phyloP scores from a whole-genome alignment of 1,140 invertebrate species.

The Drosophila aff. region DNA sequence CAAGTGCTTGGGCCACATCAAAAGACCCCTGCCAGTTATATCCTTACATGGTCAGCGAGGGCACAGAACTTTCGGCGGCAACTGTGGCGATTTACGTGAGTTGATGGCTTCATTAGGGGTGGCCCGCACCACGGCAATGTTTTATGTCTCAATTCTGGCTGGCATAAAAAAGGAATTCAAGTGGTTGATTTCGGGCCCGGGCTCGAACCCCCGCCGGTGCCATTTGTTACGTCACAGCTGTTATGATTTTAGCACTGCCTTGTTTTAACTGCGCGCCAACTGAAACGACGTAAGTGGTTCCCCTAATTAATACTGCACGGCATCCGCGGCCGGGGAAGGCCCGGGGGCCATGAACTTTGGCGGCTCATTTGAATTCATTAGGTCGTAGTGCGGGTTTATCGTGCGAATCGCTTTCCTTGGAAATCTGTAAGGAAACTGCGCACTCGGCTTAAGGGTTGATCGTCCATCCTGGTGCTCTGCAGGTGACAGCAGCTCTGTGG shows the following conservation, averaged over 20 bases:
- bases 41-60: slow-evolving; percentile 73
- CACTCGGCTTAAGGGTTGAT: slow-evolving; percentile 42
- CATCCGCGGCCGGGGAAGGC: slow-evolving; percentile 37
- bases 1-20: slow-evolving; percentile 71
- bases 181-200: slow-evolving; percentile 61
- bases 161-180: slow-evolving; percentile 69
- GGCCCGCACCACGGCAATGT: slow-evolving; percentile 39
- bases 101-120: slow-evolving; percentile 79
- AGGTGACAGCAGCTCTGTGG: slow-evolving; percentile 72
- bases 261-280: slow-evolving; percentile 52
- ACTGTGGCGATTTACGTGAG: slow-evolving; percentile 61
- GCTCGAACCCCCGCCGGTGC: slow-evolving; percentile 43
- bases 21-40: slow-evolving; percentile 55
- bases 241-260: slow-evolving; percentile 66
- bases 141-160: slow-evolving; percentile 77
- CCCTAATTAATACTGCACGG: slow-evolving; percentile 70
- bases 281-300: slow-evolving; percentile 64
- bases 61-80: slow-evolving; percentile 55
- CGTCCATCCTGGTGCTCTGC: slow-evolving; percentile 39
- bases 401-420: slow-evolving; percentile 38
- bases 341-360: slow-evolving; percentile 43
- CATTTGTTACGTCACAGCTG: slow-evolving; percentile 79
- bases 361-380: slow-evolving; percentile 76
- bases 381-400: slow-evolving; percentile 21
- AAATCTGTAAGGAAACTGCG: slow-evolving; percentile 54